Conservation (phyloP, 2,888 invertebrate genomes). For the Magallana nippona region DNA sequence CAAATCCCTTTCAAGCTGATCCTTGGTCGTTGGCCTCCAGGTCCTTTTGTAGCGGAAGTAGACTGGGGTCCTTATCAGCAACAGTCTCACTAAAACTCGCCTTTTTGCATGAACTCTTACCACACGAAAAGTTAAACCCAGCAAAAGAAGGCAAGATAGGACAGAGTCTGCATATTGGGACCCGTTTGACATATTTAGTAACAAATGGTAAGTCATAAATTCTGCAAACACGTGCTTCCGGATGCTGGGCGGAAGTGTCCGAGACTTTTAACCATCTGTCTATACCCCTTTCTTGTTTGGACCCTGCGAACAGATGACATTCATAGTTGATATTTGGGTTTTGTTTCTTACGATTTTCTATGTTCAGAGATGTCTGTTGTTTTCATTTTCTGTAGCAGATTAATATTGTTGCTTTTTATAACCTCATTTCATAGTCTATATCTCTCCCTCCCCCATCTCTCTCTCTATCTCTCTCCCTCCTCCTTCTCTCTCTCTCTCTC, state of each 20-base stretch:
- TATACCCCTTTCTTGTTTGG: constrained; percentile 54
- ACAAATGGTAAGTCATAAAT: constrained; percentile 47
- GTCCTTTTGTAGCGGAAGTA: too few species aligned
- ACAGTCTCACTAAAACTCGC: too few species aligned
- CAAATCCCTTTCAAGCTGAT: too few species aligned
- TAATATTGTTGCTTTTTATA: too few species aligned
- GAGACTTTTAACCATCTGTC: constrained; percentile 45
- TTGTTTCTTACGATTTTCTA: too few species aligned
- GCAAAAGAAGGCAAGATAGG: constrained; percentile 46
- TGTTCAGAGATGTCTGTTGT: too few species aligned
- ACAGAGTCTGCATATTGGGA: constrained; percentile 36
- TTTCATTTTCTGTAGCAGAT: too few species aligned
- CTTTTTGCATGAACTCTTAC: background rate
- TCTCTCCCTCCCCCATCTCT: background rate
- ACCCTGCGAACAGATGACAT: constrained; percentile 46
- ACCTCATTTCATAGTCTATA: background rate
- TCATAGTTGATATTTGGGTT: too few species aligned
- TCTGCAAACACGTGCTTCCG: background rate
- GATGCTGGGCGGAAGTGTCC: background rate
- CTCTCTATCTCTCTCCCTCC: constrained; percentile 11
- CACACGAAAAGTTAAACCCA: background rate
- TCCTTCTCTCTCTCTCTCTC: constrained; percentile 9
- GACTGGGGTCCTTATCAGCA: too few species aligned
- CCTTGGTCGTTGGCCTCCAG: too few species aligned
- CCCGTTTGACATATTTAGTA: constrained; percentile 39